These are phyloP conservation scores for Crocodylus rhombifer DNA, from an alignment of 2,797 vertebrate species.

Conservation along the genomic window DNA sequence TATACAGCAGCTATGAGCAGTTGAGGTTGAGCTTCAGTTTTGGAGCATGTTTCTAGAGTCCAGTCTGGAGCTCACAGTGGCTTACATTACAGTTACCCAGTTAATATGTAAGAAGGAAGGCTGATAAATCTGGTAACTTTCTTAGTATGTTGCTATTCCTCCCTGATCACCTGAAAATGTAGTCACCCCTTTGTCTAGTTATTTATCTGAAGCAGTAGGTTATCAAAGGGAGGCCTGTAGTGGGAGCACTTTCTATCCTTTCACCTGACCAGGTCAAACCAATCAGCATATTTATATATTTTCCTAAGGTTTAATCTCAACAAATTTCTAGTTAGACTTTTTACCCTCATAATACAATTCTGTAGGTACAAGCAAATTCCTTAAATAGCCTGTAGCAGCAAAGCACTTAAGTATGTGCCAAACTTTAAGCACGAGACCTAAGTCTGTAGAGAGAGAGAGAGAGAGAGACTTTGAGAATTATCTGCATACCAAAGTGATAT, in stretches of 20 bases:
- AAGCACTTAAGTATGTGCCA: conserved; percentile 64
- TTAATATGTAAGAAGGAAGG: not conserved
- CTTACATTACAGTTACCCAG: not conserved
- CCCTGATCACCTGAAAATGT: not conserved
- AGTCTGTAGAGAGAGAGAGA: conserved; percentile 60
- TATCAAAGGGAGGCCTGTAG: not conserved
- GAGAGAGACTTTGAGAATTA: conserved; percentile 71
- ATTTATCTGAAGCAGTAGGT: not conserved
- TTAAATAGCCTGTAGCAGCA: conserved; percentile 65
- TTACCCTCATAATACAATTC: conserved; percentile 62
- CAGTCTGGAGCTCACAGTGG: not conserved
- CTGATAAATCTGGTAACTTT: not conserved
- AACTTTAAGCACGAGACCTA: conserved; percentile 64
- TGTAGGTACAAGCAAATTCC: conserved; percentile 72
- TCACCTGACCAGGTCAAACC: conserved; percentile 23
- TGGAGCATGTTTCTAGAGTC: not conserved
- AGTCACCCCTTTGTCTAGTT: not conserved
- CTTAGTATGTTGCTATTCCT: not conserved
- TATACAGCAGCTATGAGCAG: not conserved
- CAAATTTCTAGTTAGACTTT: conserved; percentile 67
- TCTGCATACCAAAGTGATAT: conserved; percentile 59
- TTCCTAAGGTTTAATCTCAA: conserved; percentile 67
- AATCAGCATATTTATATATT: conserved; percentile 43
- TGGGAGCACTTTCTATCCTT: conserved; percentile 1
- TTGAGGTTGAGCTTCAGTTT: not conserved